These are phyloP conservation scores for Hassar affinis DNA, from an alignment of 2,113 vertebrate species.

Conservation along the genomic window DNA sequence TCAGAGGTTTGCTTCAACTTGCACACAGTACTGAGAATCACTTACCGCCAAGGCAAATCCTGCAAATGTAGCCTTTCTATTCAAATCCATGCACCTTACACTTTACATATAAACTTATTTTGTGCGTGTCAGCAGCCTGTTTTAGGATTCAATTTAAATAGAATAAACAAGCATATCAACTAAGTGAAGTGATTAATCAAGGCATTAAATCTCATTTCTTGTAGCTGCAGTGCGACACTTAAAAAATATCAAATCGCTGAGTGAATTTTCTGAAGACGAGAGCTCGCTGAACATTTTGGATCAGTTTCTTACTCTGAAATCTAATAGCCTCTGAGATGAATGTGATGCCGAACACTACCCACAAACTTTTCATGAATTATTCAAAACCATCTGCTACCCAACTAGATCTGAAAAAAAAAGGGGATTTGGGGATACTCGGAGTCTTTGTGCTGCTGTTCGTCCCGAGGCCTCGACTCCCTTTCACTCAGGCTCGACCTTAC, in stretches of 20 bases:
- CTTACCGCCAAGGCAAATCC: neutral
- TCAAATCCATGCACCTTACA: neutral
- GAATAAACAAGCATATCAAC: conserved; percentile 17
- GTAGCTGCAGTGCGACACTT: conserved; percentile 24
- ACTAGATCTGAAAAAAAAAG: conserved; percentile 53
- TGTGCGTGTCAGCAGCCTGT: conserved; percentile 3
- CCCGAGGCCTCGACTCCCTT: conserved; percentile 11
- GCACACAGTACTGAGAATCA: neutral
- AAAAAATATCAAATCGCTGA: conserved; percentile 15
- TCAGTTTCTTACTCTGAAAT: conserved; percentile 52
- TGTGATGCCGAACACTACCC: conserved; percentile 55
- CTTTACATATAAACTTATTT: conserved; percentile 14
- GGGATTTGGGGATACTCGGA: conserved; percentile 55
- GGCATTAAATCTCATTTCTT: conserved; percentile 30
- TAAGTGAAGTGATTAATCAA: conserved; percentile 33
- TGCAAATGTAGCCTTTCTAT: neutral
- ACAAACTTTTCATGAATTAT: conserved; percentile 71
- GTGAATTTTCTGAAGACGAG: conserved; percentile 34
- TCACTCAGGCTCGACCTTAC: neutral
- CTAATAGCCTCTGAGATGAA: conserved; percentile 63
- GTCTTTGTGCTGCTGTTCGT: conserved; percentile 58
- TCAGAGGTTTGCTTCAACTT: neutral
- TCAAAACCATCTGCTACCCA: conserved; percentile 70
- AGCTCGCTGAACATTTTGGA: conserved; percentile 43
- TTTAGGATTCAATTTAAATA: conserved; percentile 28